Evolutionary conservation across 2,113 vertebrate species (phyloP).

Genomic region (Oceanites oceanicus): DNA sequence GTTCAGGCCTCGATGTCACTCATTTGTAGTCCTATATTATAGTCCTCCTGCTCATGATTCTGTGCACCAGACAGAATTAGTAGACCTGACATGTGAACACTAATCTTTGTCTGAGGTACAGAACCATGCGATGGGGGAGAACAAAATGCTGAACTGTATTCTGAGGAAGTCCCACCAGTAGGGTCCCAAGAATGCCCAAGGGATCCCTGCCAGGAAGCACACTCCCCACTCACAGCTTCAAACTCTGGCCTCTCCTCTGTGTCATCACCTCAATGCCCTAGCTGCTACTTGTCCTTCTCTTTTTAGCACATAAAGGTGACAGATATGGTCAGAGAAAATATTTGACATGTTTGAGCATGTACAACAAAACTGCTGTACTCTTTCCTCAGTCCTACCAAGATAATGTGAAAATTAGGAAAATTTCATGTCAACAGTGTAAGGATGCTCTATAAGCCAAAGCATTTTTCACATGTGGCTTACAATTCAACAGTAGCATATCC

Average conservation of each 20-base stretch:
- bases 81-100: background rate
- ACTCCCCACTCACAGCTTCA: background rate
- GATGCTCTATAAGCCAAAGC: background rate
- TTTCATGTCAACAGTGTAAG: background rate
- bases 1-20: background rate
- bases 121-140: background rate
- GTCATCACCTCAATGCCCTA: fast-evolving
- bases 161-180: background rate
- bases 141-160: background rate
- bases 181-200: fast-evolving
- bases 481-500: background rate
- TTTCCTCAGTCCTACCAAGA: background rate
- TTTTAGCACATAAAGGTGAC: background rate
- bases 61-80: background rate
- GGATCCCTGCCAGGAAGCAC: background rate
- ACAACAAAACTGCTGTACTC: background rate
- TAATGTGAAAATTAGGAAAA: background rate
- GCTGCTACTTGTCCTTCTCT: background rate
- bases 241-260: background rate
- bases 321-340: background rate
- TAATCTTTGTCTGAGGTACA: background rate
- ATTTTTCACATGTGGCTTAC: background rate
- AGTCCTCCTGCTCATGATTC: background rate
- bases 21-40: background rate
- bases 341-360: background rate